Evolutionary conservation across 2,797 vertebrate species (phyloP), one percentile per base, ranked within the genome.

Genomic region (Myiotriccus ornatus): DNA sequence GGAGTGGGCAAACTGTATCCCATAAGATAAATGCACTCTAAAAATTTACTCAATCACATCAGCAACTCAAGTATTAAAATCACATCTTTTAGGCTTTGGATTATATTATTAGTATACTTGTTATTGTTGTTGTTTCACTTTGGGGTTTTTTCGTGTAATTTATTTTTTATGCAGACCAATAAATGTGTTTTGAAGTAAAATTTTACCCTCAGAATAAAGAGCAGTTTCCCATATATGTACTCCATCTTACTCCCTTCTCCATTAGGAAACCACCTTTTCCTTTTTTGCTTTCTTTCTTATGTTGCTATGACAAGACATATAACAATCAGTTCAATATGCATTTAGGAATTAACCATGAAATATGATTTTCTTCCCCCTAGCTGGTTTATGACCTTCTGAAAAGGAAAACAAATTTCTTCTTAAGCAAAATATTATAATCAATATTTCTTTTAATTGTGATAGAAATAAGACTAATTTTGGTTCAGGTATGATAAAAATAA

Each of bases 81-180:
- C 15, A 52, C 0, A 2, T 39, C 13, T 44, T 75, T 41, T 50
- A 25, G 2, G 2, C 32, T 84, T 88, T 41, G 9, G 13, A 41
- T 81, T 81, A 3, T 30, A 18, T 10, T 49, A 15, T 50, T 60
- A 11, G n/a, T 53, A 23, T 12, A 46, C 24, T 67, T 53, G 9
- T 39, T 41, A 22, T 22, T 59, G 5, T 4, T 65, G 11, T 20
- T 59, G 5, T 30, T 81, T 92, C 17, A 46, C 6, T 53, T 63
- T 9, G 6, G 0, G 0, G 9, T 78, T 84, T 39, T 62, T 65
- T 24, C 55, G 2, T 19, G 23, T 43, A 0, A 17, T 68, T 78
- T 60, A 11, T 43, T 57, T 68, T 30, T 65, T 41, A 47, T 19
- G 11, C 35, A 60, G 49, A 37, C 30, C 2, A 56, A 64, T 7